Evolutionary conservation across 1,140 invertebrate species (phyloP).

Genomic region (Drosophila suzukii): DNA sequence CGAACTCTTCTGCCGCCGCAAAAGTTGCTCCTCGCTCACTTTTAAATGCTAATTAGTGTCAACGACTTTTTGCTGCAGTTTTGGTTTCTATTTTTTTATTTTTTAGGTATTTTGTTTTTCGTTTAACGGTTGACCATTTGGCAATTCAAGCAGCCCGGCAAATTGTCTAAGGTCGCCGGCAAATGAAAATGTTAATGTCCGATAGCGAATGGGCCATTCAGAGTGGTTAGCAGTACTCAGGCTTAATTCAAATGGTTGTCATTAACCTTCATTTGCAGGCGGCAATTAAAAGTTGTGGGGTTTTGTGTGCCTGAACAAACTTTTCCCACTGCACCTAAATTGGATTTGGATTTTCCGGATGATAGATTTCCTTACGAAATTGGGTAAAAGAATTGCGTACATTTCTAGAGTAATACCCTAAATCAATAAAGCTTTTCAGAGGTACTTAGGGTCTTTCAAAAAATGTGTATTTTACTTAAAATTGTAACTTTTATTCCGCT

Average conservation of each 20-base stretch:
- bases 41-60: slow-evolving; percentile 79
- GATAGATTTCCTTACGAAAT: slow-evolving; percentile 3
- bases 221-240: slow-evolving; percentile 3
- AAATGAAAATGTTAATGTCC: slow-evolving; percentile 51
- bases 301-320: slow-evolving; percentile 5
- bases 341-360: slow-evolving; percentile 11
- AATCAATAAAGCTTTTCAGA: not conserved
- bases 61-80: slow-evolving; percentile 54
- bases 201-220: slow-evolving; percentile 11
- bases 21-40: slow-evolving; percentile 37
- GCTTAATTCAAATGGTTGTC: slow-evolving; percentile 33
- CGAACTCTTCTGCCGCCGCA: slow-evolving; percentile 21
- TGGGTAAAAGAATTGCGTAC: not conserved
- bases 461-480: not conserved
- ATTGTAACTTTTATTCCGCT: not conserved
- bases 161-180: slow-evolving; percentile 44
- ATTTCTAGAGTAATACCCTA: no score
- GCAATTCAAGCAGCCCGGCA: slow-evolving; percentile 43
- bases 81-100: slow-evolving; percentile 13
- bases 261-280: slow-evolving; percentile 51
- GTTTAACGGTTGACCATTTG: slow-evolving; percentile 55
- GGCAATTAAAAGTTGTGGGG: slow-evolving; percentile 37
- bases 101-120: slow-evolving; percentile 10
- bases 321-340: slow-evolving; percentile 21
- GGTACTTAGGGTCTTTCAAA: not conserved